Evolutionary conservation across 2,797 vertebrate genomes (phyloP).

Genomic region (Myotis myotis): DNA sequence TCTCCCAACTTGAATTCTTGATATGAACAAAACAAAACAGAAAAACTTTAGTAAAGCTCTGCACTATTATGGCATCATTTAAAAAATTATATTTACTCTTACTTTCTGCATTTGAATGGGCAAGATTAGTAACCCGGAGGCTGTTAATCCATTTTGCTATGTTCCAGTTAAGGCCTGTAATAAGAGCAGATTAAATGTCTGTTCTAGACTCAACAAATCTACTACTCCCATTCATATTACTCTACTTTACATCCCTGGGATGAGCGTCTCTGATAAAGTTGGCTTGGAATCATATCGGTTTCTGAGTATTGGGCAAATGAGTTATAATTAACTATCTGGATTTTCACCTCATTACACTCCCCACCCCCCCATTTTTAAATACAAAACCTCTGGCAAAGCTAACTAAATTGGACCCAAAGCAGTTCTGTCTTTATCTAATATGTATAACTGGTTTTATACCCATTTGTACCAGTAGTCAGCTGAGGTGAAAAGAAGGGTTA

Average conservation of each 20-base stretch:
- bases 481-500: background rate
- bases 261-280: background rate
- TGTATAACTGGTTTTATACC: background rate
- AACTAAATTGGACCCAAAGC: background rate
- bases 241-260: background rate
- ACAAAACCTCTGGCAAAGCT: constrained; percentile 15
- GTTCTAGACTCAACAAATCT: background rate
- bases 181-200: constrained; percentile 5
- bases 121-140: background rate
- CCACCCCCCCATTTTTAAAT: background rate
- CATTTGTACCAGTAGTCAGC: background rate
- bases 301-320: background rate
- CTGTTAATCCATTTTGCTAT: background rate
- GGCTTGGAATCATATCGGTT: background rate
- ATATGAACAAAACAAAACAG: background rate
- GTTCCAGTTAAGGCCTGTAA: background rate
- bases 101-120: background rate
- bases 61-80: background rate
- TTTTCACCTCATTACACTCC: background rate
- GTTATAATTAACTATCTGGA: background rate
- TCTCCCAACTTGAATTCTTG: background rate
- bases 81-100: background rate
- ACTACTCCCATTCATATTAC: background rate
- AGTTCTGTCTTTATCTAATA: constrained; percentile 17
- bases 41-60: background rate